Percentiles rank a stretch among this genome's conserved stretches.
These are phyloP conservation scores for Neodiprion fabricii DNA, from an alignment of 1,140 invertebrate genomes.

Conservation along the genomic window DNA sequence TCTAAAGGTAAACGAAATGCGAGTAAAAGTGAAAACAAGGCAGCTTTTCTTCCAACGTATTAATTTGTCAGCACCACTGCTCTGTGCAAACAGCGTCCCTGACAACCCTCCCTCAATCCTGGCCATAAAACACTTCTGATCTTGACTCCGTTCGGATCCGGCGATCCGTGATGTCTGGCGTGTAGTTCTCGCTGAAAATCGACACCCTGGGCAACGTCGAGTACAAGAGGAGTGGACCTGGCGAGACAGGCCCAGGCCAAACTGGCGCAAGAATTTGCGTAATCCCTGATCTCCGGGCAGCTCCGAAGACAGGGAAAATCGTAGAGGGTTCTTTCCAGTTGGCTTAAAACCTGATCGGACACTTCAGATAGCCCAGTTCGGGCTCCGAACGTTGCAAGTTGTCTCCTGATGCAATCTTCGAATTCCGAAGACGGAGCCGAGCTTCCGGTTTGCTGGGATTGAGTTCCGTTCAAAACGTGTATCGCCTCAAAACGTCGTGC, in stretches of 20 bases:
- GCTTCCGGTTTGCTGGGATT: conserved; percentile 16
- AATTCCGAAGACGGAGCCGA: conserved; percentile 30
- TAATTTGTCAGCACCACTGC: conserved; percentile 71
- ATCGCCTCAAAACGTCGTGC: conserved; percentile 41
- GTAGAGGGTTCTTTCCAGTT: conserved; percentile 66
- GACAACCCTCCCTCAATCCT: conserved; percentile 67
- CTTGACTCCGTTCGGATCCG: conserved; percentile 61
- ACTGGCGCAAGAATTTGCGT: conserved; percentile 69
- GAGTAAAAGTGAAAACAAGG: no score
- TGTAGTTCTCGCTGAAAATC: conserved; percentile 68
- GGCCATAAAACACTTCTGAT: conserved; percentile 79
- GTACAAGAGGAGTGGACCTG: conserved; percentile 50
- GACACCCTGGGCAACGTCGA: conserved; percentile 42
- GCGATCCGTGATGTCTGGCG: conserved; percentile 69
- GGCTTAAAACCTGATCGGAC: conserved; percentile 45
- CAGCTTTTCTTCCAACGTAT: background rate
- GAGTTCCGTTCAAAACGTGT: conserved; percentile 41
- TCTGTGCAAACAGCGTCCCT: conserved; percentile 73
- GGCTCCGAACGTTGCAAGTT: conserved; percentile 46
- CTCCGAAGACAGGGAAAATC: conserved; percentile 76
- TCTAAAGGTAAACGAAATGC: no score
- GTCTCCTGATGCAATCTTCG: conserved; percentile 47
- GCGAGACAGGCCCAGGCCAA: conserved; percentile 72
- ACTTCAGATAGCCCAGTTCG: conserved; percentile 46
- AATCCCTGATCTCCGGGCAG: conserved; percentile 68